Base-by-base conservation (phyloP, 2,888 invertebrate species). In the Mimas tiliae region DNA sequence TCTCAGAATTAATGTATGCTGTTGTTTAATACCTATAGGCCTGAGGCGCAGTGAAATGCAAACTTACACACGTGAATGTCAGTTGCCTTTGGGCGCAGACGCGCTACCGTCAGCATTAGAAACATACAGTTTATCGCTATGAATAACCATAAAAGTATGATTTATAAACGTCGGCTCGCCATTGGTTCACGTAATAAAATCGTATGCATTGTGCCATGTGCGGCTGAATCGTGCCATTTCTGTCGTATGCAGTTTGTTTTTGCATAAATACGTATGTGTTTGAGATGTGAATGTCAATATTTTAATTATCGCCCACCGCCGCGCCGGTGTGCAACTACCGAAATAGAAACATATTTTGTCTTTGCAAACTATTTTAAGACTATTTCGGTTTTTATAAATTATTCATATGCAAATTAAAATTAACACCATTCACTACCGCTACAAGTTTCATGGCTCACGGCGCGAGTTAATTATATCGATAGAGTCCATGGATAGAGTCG, bases 81-180 rank as follows among this genome's bases (percentile, higher is more conserved):
- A 50, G 66, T 67, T 72, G 74, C 74, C 72, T 71, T 66, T 68
- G 65, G 75, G 78, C 76, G 72, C 76, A 72, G 74, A 72, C 77
- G 75, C 78, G 74, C 71, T 67, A 53, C 68, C 72, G 63, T 72
- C 76, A 67, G 72, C 76, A 74, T 73, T 79, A 77, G 78, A 80
- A 82, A 55, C 47, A 55, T 45, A 81, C 74, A 73, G 75, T 87
- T 88, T 89, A 90, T 90, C 83, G 88, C 83, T 75, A 78, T 78
- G 83, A 86, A 89, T 86, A 87, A 81, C 85, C 86, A 88, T 89
- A 90, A 90, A 89, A 85, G 80, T 85, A 85, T 90, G 90, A 90
- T 90, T 90, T 90, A 90, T 87, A 88, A 86, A 83, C 89, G 85
- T 80, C 81, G 86, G 80, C 80, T 84, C 77, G 80, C 85, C 81